phyloP scores from a whole-genome alignment of 2,888 invertebrate genomes.

The Pristionchus mayeri region DNA sequence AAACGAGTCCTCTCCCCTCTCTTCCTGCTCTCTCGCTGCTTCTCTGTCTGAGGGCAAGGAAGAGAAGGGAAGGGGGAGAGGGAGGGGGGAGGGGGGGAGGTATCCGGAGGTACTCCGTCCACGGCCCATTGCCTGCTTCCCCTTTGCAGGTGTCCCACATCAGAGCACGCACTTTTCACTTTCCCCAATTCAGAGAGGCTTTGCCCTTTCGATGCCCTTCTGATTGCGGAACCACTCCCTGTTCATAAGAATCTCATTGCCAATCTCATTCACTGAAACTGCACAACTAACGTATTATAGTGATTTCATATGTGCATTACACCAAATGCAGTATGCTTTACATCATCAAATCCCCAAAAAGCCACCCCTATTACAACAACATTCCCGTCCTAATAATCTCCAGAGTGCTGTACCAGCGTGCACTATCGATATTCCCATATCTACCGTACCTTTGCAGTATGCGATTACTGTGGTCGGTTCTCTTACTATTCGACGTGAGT shows the following conservation, averaged over 20 bases:
- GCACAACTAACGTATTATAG: too few species aligned
- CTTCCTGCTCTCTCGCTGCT: neutral
- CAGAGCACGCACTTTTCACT: constrained; percentile 12
- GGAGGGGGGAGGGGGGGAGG: constrained; percentile 5
- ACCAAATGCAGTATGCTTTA: too few species aligned
- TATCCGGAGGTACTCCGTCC: neutral
- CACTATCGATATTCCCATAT: neutral
- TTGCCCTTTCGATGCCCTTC: neutral
- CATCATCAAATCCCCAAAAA: too few species aligned
- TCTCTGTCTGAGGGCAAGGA: too few species aligned
- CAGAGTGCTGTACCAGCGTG: neutral
- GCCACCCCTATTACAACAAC: too few species aligned
- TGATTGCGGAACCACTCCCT: too few species aligned
- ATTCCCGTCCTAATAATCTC: too few species aligned
- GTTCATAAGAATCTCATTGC: too few species aligned
- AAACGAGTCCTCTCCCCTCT: neutral
- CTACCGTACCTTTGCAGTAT: neutral
- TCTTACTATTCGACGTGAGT: neutral
- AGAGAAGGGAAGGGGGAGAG: neutral
- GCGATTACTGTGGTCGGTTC: neutral
- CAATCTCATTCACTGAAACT: too few species aligned
- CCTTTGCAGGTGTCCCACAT: constrained; percentile 17
- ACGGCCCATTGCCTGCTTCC: constrained; percentile 33
- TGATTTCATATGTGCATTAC: too few species aligned
- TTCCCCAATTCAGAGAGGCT: neutral